Conservation (phyloP, 2,888 invertebrate genomes). For the Omphaloscelis lunosa region DNA sequence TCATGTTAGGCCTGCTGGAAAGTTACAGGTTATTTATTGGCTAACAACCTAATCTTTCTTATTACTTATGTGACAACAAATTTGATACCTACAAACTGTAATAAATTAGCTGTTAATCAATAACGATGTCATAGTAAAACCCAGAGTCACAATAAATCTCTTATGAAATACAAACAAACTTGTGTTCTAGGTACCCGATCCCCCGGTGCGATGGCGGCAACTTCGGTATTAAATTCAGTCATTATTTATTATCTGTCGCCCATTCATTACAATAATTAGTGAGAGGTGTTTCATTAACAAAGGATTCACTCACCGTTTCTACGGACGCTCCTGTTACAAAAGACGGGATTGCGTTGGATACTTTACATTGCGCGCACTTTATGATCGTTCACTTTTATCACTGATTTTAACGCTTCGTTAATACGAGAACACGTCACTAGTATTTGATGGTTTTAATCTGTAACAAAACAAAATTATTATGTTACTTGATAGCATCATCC, state of each 20-base stretch:
- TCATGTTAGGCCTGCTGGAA: no score
- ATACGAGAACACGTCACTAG: background rate
- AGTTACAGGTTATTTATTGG: no score
- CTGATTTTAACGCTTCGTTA: background rate
- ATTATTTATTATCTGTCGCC: slow-evolving; percentile 15
- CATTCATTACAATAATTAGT: slow-evolving; percentile 34
- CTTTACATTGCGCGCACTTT: slow-evolving; percentile 16
- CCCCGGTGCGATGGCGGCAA: background rate
- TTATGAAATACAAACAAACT: background rate
- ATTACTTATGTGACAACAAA: background rate
- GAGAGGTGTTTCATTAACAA: slow-evolving; percentile 29
- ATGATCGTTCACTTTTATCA: background rate
- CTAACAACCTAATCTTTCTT: background rate
- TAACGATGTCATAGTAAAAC: background rate
- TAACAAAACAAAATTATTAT: slow-evolving; percentile 15
- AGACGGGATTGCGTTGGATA: background rate
- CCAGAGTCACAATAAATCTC: background rate
- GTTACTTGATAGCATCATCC: background rate
- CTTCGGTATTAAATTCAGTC: background rate
- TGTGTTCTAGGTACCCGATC: background rate
- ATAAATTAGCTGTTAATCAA: background rate
- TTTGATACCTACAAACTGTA: background rate
- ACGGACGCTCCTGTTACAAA: background rate
- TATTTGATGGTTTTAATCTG: background rate
- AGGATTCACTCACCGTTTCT: slow-evolving; percentile 19